Evolutionary conservation across 2,797 vertebrate genomes (phyloP), one percentile per base, ranked within the genome.

Genomic region (Argyrosomus regius): DNA sequence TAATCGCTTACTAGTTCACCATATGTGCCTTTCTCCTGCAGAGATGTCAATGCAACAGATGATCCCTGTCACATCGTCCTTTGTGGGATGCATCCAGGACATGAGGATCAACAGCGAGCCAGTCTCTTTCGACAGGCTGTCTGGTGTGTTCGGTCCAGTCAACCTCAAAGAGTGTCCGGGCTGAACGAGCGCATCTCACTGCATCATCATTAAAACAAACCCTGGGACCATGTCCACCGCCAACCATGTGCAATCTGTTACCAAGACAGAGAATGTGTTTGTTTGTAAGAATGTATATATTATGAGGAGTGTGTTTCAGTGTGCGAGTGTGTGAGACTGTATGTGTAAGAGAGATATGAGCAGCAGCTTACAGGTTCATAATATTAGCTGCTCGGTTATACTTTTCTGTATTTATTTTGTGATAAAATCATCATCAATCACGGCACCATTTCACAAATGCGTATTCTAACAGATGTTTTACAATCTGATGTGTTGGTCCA

Each of bases 121-220:
- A 0, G 66, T 98, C 56, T 93, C 94, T 72, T 89, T 95, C 16
- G 91, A 95, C 60, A 96, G 93, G 77, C 92, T 96, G 20, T 71
- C 93, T 0, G 88, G 93, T n/a, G 94, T 95, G 53, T 95, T 94
- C 0, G 98, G 98, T 4, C 86, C 81, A 18, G 95, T 98, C 82
- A 97, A 95, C 87, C 91, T 97, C 83, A 96, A 92, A 0, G 96
- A 97, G 67, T 99, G 98, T 91, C 97, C 97, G 0, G 86, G 93
- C 79, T 97, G 92, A 95, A 76, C 45, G 16, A 6, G 45, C 14
- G 16, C 6, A 3, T 28, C 75, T 79, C 57, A 8, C 61, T 26
- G 57, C 28, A 10, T 60, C 75, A 67, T 54, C 72, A 66, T 18
- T 9, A 16, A 39, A 85, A 72, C 77, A 78, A 85, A 85, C 77